Evolutionary conservation across 2,888 invertebrate species (phyloP), one percentile per base, ranked within the genome.

Genomic region (Oscheius sp.): DNA sequence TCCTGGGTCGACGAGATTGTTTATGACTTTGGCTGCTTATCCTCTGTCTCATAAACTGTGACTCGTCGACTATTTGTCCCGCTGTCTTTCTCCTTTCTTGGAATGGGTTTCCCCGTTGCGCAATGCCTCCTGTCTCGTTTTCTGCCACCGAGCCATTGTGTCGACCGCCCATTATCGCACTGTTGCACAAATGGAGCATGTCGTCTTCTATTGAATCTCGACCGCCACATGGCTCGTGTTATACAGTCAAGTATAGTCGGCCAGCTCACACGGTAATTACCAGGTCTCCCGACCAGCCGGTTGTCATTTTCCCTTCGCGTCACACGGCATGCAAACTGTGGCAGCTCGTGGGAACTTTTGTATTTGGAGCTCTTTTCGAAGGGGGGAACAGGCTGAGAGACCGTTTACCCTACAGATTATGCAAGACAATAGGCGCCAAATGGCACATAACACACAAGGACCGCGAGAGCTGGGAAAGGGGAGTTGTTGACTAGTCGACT

Each of bases 381-480:
- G 59, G 9, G 35, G 27, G 29, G n/a, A 41, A 5, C 61, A 41
- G 61, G 61, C 18, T 43, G 21, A n/a, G 61, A 61, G 49, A n/a
- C 27, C 66, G 66, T 66, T 66, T 66, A 35, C 66, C 52, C 52
- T 66, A 27, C 52, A 66, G 66, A 66, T 66, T 66, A 66, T 66
- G 66, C 66, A 66, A 66, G 66, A 66, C 66, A 66, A 66, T 66
- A 66, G 66, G 52, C 52, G 66, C 66, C 66, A 66, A 66, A 66
- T 66, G 66, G 66, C 66, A 66, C 35, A 59, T 13, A 59, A 35
- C 35, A 35, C 35, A 35, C 35, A 35, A 35, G 35, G 35, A 35
- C 35, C 35, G n/a, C n/a, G 35, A 41, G 59, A 59, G 59, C 61
- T 61, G 61, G 61, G 43, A 61, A 21, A 2, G 43, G 41, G 61